Evolutionary conservation across 2,888 invertebrate species (phyloP), one percentile per base, ranked within the genome.

Genomic region (Teleogryllus oceanicus): DNA sequence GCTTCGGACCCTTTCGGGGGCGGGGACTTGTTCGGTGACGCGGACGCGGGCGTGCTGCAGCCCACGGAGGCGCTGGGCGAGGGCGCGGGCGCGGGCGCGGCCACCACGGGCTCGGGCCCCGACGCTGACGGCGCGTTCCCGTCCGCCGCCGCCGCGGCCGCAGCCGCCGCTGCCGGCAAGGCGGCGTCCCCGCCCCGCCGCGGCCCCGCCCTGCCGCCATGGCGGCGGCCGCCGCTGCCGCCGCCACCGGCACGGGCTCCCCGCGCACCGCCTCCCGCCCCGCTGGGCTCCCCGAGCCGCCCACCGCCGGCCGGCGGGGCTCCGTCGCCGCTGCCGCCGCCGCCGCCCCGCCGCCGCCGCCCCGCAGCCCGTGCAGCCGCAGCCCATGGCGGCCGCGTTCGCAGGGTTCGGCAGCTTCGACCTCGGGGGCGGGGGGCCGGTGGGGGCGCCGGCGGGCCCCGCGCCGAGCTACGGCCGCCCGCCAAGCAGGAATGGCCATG

Each of bases 401-500:
- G 91, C 91, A 83, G 92, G 92, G 62, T 90, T 92, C 86, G 92
- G 92, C 85, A 92, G 92, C 84, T 89, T 92, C 83, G 92, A 92
- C 85, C 92, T 92, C 85, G 91, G 90, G 80, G 92, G 92, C 88
- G 89, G 91, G 81, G 90, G 91, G 89, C 91, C 92, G 78, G 89
- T 92, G 84, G 92, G 92, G 78, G 91, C 91, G 81, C 91, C 91
- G 79, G 91, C 91, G 78, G 87, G 83, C 84, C 85, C 81, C 82
- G 84, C 86, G 81, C 83, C 85, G 83, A 87, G 87, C 85, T 87
- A 85, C 85, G 88, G 88, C 84, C 88, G 83, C 88, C 89, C 84
- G 87, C 87, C 83, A 88, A 88, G 84, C 88, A 88, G 86, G 87
- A 83, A 85, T 87, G 85, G 81, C 81, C 80, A 82, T 81, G 80